Evolutionary conservation across 2,113 vertebrate genomes (phyloP).

Genomic region (Crotalus viridis): DNA sequence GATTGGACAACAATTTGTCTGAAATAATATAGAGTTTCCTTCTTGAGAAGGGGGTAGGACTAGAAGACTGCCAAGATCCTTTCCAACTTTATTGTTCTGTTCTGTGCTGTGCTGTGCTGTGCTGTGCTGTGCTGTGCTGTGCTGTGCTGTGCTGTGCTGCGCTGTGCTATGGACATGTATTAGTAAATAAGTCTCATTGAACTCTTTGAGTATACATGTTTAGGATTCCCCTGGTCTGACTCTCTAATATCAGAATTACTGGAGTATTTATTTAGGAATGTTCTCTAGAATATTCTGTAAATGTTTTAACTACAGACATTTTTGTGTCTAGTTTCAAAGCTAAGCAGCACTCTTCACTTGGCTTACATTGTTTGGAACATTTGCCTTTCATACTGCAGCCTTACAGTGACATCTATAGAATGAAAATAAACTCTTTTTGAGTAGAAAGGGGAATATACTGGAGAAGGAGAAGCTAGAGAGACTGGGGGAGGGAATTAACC

Average conservation of each 20-base stretch:
- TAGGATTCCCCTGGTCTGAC: not conserved
- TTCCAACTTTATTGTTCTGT: not conserved
- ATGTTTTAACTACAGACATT: not conserved
- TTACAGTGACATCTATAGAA: slow-evolving; percentile 17
- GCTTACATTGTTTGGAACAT: not conserved
- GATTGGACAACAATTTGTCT: not conserved
- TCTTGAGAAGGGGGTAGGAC: not conserved
- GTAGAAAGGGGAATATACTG: not conserved
- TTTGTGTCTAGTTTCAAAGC: slow-evolving; percentile 2
- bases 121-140: not conserved
- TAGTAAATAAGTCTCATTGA: not conserved
- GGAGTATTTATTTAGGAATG: not conserved
- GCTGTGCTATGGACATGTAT: not conserved
- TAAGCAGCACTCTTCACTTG: not conserved
- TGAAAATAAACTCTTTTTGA: not conserved
- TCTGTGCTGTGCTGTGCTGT: not conserved
- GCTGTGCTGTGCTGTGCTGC: not conserved
- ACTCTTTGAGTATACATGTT: not conserved
- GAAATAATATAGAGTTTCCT: too few relatives aligned
- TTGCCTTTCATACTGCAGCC: not conserved
- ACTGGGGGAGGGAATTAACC: not conserved
- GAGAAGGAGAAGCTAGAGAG: not conserved
- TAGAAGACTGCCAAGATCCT: not conserved
- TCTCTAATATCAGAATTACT: not conserved
- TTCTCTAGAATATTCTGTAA: not conserved